Percentiles rank a stretch among this genome's conserved stretches.
These are phyloP conservation scores for Aldrovandia affinis DNA, from an alignment of 2,797 vertebrate genomes.

Conservation along the genomic window DNA sequence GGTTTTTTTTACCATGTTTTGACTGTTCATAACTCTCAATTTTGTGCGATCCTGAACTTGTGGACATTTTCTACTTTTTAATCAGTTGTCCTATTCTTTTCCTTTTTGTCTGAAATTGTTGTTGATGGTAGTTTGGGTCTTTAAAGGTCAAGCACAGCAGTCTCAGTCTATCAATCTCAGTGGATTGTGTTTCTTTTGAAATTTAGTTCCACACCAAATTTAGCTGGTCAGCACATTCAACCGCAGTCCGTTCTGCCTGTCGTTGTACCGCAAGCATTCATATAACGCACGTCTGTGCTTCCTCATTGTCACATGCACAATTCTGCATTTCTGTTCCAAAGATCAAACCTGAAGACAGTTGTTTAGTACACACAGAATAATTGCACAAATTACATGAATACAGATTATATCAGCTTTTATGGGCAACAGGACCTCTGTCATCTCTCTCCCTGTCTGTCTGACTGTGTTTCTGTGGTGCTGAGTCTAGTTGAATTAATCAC, in stretches of 20 bases:
- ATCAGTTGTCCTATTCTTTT: not conserved
- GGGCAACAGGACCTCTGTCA: not conserved
- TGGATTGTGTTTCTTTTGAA: not conserved
- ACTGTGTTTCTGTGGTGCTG: not conserved
- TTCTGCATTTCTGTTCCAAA: not conserved
- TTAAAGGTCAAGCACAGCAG: not conserved
- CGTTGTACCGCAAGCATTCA: not conserved
- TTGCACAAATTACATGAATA: not conserved
- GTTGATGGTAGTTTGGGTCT: not conserved
- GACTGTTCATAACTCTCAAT: not conserved
- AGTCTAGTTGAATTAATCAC: not conserved
- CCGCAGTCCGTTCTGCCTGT: not conserved
- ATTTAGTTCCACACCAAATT: not conserved
- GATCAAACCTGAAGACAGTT: not conserved
- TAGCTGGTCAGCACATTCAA: not conserved
- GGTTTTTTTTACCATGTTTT: not conserved
- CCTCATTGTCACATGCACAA: not conserved
- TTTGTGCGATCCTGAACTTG: not conserved
- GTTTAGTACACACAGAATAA: not conserved
- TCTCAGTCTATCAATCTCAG: not conserved
- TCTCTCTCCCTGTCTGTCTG: not conserved
- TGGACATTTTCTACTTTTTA: not conserved
- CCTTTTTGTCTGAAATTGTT: not conserved
- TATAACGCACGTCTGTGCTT: not conserved
- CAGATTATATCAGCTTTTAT: not conserved